Conservation (phyloP, 2,797 vertebrate genomes). For the Pelobates cultripes region DNA sequence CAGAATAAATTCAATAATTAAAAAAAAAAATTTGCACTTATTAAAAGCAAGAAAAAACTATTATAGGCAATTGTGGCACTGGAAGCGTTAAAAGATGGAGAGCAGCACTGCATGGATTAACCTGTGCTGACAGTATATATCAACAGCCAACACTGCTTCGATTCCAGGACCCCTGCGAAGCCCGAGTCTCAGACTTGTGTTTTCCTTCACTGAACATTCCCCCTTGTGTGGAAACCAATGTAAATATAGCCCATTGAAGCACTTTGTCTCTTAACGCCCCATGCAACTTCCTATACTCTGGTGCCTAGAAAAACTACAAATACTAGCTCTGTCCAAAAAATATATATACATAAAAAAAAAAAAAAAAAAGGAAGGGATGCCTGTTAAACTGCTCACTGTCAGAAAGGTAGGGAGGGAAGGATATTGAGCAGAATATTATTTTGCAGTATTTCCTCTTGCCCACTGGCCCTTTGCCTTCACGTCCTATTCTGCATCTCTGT, state of each 20-base stretch:
- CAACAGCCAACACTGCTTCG: constrained; percentile 10
- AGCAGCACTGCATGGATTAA: background rate
- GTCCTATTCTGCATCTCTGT: background rate
- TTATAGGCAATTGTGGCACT: background rate
- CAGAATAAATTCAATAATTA: too few relatives aligned
- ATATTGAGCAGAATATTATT: background rate
- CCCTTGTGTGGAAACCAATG: constrained; percentile 34
- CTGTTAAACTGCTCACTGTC: constrained; percentile 6
- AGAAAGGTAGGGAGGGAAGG: background rate
- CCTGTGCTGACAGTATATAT: background rate
- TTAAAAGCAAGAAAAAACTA: too few relatives aligned
- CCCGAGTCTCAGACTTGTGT: constrained; percentile 43
- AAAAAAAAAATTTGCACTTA: too few relatives aligned
- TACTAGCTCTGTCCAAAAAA: background rate
- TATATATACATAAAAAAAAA: background rate
- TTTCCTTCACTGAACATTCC: constrained; percentile 44
- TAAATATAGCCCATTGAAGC: constrained; percentile 37
- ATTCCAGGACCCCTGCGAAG: constrained; percentile 38
- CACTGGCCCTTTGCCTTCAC: constrained; percentile 18
- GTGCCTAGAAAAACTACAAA: background rate
- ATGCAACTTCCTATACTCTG: constrained; percentile 45
- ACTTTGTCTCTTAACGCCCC: constrained; percentile 42
- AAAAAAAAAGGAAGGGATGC: background rate
- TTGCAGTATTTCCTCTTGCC: background rate
- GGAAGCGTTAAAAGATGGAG: background rate